Percentiles rank a stretch among this genome's conserved stretches.
phyloP scores from a whole-genome alignment of 1,140 invertebrate species.

The Platyura marginata region DNA sequence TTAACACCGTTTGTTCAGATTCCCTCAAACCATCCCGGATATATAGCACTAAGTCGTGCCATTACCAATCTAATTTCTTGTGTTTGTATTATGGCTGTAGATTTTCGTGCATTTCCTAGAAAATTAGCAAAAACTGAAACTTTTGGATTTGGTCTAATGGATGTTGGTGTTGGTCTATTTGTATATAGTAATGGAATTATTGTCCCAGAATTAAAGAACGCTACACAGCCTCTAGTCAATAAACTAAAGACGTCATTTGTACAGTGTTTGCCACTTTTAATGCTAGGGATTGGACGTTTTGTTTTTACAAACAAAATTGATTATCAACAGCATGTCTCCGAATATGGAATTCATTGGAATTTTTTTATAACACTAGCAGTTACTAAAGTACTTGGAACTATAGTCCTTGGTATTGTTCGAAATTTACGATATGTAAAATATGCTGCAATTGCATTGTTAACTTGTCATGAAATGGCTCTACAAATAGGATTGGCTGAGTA shows the following conservation, averaged over 20 bases:
- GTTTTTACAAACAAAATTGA: conserved; percentile 40
- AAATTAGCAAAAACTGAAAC: conserved; percentile 70
- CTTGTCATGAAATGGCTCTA: conserved; percentile 51
- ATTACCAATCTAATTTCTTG: conserved; percentile 55
- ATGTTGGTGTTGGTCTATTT: conserved; percentile 81
- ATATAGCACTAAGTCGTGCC: conserved; percentile 37
- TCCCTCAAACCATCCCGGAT: conserved; percentile 8
- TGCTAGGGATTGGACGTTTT: conserved; percentile 52
- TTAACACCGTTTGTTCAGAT: conserved; percentile 14
- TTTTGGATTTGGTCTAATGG: conserved; percentile 86
- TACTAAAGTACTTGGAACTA: conserved; percentile 52
- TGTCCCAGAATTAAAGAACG: conserved; percentile 20
- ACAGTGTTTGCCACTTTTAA: conserved; percentile 32
- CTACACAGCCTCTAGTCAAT: conserved; percentile 10
- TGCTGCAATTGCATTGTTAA: conserved; percentile 32
- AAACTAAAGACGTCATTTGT: conserved; percentile 18
- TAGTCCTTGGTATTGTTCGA: conserved; percentile 30
- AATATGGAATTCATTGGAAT: conserved; percentile 95
- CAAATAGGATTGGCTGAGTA: conserved; percentile 42
- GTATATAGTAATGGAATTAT: conserved; percentile 73
- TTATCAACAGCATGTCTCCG: conserved; percentile 73
- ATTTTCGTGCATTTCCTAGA: conserved; percentile 73
- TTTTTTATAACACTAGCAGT: conserved; percentile 85
- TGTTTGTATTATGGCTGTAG: conserved; percentile 79
- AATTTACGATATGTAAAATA: conserved; percentile 24